Percentiles rank a stretch among this genome's conserved stretches.
These are phyloP conservation scores for Diarsia mendica DNA, from an alignment of 2,888 invertebrate species.

Conservation along the genomic window DNA sequence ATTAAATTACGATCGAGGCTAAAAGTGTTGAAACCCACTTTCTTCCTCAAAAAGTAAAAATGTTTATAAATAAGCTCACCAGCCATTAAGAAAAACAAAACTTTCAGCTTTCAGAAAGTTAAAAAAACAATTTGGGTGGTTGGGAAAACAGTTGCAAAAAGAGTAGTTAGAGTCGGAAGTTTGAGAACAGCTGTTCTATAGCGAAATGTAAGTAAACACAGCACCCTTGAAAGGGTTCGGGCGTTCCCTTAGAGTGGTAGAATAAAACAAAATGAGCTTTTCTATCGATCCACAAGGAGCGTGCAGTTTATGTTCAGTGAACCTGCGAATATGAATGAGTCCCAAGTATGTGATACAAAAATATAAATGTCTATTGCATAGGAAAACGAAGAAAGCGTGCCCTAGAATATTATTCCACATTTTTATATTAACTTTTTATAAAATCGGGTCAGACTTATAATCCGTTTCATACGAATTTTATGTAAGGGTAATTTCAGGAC, in stretches of 20 bases:
- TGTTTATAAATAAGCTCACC: conserved; percentile 45
- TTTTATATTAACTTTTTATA: conserved; percentile 32
- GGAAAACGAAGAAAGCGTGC: conserved; percentile 12
- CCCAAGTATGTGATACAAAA: conserved; percentile 38
- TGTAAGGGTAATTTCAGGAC: conserved; percentile 48
- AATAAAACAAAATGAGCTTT: conserved; percentile 87
- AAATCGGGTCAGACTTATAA: conserved; percentile 38
- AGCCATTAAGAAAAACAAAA: conserved; percentile 47
- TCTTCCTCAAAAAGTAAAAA: conserved; percentile 26
- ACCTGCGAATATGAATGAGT: conserved; percentile 76
- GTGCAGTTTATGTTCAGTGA: conserved; percentile 80
- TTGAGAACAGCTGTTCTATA: conserved; percentile 65
- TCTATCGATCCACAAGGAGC: conserved; percentile 80
- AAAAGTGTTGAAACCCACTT: conserved; percentile 30
- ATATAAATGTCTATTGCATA: conserved; percentile 43
- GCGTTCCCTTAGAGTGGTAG: conserved; percentile 79
- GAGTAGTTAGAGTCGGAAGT: conserved; percentile 47
- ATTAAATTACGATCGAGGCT: conserved; percentile 31
- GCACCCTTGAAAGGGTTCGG: conserved; percentile 84
- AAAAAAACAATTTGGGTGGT: conserved; percentile 47
- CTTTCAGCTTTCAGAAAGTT: conserved; percentile 44
- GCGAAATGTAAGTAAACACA: conserved; percentile 80
- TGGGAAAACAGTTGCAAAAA: conserved; percentile 53
- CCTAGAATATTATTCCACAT: conserved; percentile 2
- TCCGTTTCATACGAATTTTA: conserved; percentile 40